Base-by-base conservation (phyloP, 1,140 invertebrate genomes). In the Drosophila melanica region DNA sequence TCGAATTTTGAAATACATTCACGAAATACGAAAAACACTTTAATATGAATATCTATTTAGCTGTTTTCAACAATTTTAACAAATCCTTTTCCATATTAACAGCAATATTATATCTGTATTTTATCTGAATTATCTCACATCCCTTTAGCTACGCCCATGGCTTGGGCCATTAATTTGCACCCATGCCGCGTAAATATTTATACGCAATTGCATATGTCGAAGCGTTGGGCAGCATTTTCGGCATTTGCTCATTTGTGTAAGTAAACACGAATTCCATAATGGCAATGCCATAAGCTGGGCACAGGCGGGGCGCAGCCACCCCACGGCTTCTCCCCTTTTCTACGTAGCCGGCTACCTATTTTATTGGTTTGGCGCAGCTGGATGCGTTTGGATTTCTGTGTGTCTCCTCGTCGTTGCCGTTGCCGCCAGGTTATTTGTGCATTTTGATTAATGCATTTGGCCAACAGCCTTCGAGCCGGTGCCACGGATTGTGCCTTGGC, bases 181-280 rank as follows among this genome's bases (percentile, higher is more conserved):
- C 69, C 62, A 71, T 37, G 73, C 72, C 84, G 84, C 79, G 77
- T 89, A 89, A 87, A 87, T 87, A 87, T 87, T 87, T 89, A 82
- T 89, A 82, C 68, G 70, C 79, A 89, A 82, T 79, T 70, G 68
- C 84, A 89, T 77, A 77, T 87, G 79, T 71, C 53, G 69, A 70
- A 59, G 63, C 57, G 47, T 51, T 60, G 75, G 63, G 57, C 45
- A 50, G 75, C 62, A 69, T 66, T 77, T 75, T 54, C 64, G 79
- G 79, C 60, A 84, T 89, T 82, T 89, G 75, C 84, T 82, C 82
- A 89, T 89, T 89, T 89, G 84, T 77, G 77, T 75, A 80, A 82
- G 84, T 87, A 79, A 87, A 87, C 84, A 87, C 60, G 75, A 89
- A 82, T 87, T 84, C 76, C 84, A 87, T 89, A 87, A 87, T 77